These are phyloP conservation scores for Acanthococcus lagerstroemiae DNA, from an alignment of 2,888 invertebrate genomes.

Conservation along the genomic window DNA sequence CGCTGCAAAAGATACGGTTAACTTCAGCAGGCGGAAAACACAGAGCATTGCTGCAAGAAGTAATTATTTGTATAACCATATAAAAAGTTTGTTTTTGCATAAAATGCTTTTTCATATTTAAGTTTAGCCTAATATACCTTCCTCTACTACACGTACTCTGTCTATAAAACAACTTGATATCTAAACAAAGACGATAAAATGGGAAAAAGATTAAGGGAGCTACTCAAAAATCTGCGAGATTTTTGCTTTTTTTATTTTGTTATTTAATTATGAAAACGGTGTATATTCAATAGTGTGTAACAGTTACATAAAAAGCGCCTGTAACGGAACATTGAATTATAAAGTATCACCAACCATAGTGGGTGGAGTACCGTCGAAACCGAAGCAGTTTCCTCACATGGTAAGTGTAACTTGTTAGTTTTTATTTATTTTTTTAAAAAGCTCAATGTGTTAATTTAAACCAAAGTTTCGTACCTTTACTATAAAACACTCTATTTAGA, in stretches of 20 bases:
- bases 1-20: not conserved
- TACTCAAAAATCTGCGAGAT: too few species aligned
- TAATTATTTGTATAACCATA: not conserved
- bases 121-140: too few species aligned
- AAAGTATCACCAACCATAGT: not conserved
- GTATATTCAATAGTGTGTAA: not conserved
- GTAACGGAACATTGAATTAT: not conserved
- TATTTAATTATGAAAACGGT: too few species aligned
- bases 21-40: not conserved
- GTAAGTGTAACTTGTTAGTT: not conserved
- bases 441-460: too few species aligned
- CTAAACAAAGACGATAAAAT: too few species aligned
- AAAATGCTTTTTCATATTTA: too few species aligned
- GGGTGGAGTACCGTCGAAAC: not conserved
- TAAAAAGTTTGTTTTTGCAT: too few species aligned
- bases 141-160: too few species aligned
- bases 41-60: not conserved
- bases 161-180: too few species aligned
- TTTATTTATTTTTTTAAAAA: not conserved
- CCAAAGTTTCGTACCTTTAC: too few species aligned
- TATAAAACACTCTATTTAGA: not conserved
- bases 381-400: conserved; percentile 20
- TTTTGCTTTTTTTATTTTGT: too few species aligned
- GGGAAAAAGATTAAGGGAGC: too few species aligned
- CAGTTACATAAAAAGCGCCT: not conserved